phyloP scores from a whole-genome alignment of 37 sponge, comb jelly and placozoan genomes.

The Haliclona indistincta region DNA sequence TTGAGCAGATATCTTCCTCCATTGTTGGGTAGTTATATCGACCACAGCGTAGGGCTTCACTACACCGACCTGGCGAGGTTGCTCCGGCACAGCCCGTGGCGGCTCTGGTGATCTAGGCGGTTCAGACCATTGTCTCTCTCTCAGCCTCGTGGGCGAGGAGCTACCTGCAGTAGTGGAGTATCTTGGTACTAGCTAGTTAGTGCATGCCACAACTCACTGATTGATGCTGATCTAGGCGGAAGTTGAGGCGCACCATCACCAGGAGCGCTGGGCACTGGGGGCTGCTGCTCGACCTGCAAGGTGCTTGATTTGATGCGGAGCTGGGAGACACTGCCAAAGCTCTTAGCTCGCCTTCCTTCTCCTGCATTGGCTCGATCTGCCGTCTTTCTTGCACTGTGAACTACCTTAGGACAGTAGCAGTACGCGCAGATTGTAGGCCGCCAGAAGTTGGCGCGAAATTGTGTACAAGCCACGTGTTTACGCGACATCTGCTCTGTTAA shows the following conservation, averaged over 20 bases:
- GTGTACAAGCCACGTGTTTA: constrained; percentile 20
- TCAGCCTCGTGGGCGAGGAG: not conserved
- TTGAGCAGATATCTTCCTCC: not conserved
- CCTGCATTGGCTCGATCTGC: not conserved
- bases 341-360: not conserved
- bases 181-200: not conserved
- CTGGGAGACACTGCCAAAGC: no score
- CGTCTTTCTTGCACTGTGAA: constrained; percentile 13
- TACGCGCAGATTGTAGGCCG: constrained; percentile 41
- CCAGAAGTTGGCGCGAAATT: constrained; percentile 50
- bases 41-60: constrained; percentile 50
- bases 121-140: not conserved
- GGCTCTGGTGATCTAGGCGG: not conserved
- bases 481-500: not conserved
- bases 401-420: constrained; percentile 25
- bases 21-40: not conserved
- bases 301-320: no score
- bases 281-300: no score
- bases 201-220: not conserved
- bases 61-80: not conserved
- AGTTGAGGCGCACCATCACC: not conserved
- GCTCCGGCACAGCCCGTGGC: not conserved
- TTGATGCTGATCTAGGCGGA: not conserved
- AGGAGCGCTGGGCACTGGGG: not conserved
- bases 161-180: not conserved